These are phyloP conservation scores for Pseudorhombus dupliciocellatus DNA, from an alignment of 2,113 vertebrate genomes.

Conservation along the genomic window DNA sequence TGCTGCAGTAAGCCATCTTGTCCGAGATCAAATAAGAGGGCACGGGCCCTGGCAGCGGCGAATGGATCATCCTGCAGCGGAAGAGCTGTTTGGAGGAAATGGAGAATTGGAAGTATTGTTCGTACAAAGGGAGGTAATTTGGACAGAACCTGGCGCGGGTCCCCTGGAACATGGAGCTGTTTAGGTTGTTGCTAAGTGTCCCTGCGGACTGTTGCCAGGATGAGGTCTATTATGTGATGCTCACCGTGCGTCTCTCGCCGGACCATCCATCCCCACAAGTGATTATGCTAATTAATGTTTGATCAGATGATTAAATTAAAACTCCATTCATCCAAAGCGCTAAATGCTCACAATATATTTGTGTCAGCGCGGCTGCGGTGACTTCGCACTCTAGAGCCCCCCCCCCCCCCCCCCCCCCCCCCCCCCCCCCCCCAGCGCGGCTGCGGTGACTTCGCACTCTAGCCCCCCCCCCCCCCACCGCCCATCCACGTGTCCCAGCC, in stretches of 20 bases:
- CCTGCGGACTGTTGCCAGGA: conserved; percentile 79
- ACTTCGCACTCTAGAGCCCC: no score
- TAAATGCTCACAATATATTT: conserved; percentile 87
- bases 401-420: conserved; percentile 65
- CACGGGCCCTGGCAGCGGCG: conserved; percentile 27
- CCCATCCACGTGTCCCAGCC: conserved; percentile 64
- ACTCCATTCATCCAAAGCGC: conserved; percentile 87
- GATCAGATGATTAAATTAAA: conserved; percentile 96
- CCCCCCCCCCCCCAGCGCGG: conserved; percentile 72
- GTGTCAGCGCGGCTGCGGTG: conserved; percentile 71
- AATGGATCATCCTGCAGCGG: conserved; percentile 49
- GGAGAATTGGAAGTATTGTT: conserved; percentile 44
- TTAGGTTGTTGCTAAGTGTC: conserved; percentile 79
- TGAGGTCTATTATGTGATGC: conserved; percentile 81
- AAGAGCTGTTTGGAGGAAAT: conserved; percentile 23
- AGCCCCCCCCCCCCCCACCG: conserved; percentile 50
- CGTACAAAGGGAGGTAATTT: conserved; percentile 54
- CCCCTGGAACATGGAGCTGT: conserved; percentile 68
- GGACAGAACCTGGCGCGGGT: conserved; percentile 50
- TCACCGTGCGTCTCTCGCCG: conserved; percentile 76
- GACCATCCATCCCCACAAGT: conserved; percentile 87
- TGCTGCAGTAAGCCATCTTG: conserved; percentile 72
- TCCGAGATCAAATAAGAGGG: conserved; percentile 60
- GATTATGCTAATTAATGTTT: conserved; percentile 94
- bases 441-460: not conserved